Base-by-base conservation (phyloP, 2,888 invertebrate species). In the Leptinotarsa tumamoca region DNA sequence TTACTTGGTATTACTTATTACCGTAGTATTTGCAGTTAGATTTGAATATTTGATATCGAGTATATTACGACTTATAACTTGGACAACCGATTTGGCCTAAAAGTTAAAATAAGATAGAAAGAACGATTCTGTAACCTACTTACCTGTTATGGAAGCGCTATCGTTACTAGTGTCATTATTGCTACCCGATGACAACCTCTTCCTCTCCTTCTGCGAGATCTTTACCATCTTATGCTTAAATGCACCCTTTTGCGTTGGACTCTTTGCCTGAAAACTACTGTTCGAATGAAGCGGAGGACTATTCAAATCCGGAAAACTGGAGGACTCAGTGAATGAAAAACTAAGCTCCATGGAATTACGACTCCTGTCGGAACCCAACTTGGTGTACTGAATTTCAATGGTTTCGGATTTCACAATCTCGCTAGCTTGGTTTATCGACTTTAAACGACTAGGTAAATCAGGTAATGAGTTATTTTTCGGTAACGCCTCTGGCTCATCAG, bases 161-260 rank as follows among this genome's bases (percentile, higher is more conserved):
- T 76, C 68, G 17, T 21, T 50, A 43, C 50, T 54, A 17, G 23
- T 70, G 27, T 75, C 63, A 27, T 87, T 88, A 68, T 83, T 88
- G 13, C 89, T 89, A 82, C 90, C 90, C 76, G 90, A 86, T 0
- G 91, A 91, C 74, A 92, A 84, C 80, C 91, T 90, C 82, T 93
- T 93, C 27, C 92, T 88, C 83, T 92, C 92, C 79, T 93, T 93
- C 82, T 93, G 93, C 1, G 93, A 93, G 10, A 93, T 80, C 84
- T 91, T 92, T n/a, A 83, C 79, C 69, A 86, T 82, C 80, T 86
- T 88, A 58, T 84, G 84, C 80, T 83, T 84, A 21, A 73, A 77
- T 17, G 82, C 89, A 82, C 68, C 80, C 49, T 82, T 90, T 56
- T 79, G 78, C 51, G 78, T 77, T 13, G 76, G 72, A 61, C 75